A percentile compares a stretch with the other conserved stretches of the same genome.
Conservation (phyloP, 1,140 invertebrate genomes). For the Chionoecetes opilio region DNA sequence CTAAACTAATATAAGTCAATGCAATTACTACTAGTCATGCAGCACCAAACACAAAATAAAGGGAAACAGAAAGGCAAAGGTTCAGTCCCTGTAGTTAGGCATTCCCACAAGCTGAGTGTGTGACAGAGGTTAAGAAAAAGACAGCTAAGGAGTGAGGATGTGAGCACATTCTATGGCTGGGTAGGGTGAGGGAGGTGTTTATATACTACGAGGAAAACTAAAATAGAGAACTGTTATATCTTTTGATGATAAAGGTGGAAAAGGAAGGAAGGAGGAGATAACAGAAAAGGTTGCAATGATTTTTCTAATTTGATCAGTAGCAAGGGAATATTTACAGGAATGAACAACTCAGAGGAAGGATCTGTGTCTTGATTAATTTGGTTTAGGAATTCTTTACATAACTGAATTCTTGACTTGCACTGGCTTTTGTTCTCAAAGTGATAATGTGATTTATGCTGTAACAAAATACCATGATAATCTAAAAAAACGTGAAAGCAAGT, state of each 20-base stretch:
- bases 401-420: neutral
- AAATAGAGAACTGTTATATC: neutral
- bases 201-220: neutral
- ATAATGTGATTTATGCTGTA: neutral
- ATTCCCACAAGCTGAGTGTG: slow-evolving; percentile 68
- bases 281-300: neutral
- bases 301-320: neutral
- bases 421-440: neutral
- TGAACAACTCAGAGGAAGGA: slow-evolving; percentile 69
- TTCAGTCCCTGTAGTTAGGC: slow-evolving; percentile 56
- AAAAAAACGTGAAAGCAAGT: no score
- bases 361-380: slow-evolving; percentile 57
- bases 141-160: neutral
- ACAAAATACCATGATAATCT: neutral
- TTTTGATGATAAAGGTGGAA: neutral
- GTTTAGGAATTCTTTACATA: neutral
- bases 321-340: slow-evolving; percentile 62
- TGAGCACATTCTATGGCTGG: slow-evolving; percentile 12
- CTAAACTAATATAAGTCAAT: neutral
- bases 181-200: neutral
- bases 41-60: slow-evolving; percentile 55
- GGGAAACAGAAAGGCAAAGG: slow-evolving; percentile 54
- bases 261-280: neutral
- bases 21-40: slow-evolving; percentile 63
- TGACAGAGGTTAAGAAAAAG: slow-evolving; percentile 37